Conservation (phyloP, 2,888 invertebrate species). For the Coleophora deauratella region DNA sequence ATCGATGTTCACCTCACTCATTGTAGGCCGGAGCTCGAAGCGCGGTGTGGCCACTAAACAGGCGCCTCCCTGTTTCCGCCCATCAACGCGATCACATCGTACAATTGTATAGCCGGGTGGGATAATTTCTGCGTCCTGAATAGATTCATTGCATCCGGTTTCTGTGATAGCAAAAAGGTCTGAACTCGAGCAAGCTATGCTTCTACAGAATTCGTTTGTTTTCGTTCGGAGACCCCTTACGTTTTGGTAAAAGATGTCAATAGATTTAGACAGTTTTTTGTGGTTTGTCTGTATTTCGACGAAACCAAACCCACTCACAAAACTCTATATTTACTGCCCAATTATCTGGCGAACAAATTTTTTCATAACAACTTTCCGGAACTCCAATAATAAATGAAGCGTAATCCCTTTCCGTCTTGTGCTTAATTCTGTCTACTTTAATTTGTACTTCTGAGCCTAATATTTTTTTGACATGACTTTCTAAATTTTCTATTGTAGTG, state of each 20-base stretch:
- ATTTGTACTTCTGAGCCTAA: constrained; percentile 1
- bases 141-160: no score
- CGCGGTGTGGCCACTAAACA: no score
- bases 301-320: constrained; percentile 23
- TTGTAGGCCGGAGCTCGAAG: no score
- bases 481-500: background rate
- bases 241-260: constrained; percentile 3
- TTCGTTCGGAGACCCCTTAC: constrained; percentile 6
- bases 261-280: background rate
- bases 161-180: no score
- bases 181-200: no score
- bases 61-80: no score
- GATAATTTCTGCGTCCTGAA: no score
- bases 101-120: no score
- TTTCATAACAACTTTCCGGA: constrained; percentile 16
- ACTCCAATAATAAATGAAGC: constrained; percentile 20
- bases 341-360: constrained; percentile 2
- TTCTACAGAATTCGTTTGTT: constrained; percentile 1
- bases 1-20: no score
- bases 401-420: constrained; percentile 20
- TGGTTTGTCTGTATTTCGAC: constrained; percentile 6
- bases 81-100: no score
- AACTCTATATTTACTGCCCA: constrained; percentile 16
- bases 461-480: background rate
- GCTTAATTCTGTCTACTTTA: constrained; percentile 17